Base-by-base conservation (phyloP, 2,888 invertebrate species). In the Catocala sponsa region DNA sequence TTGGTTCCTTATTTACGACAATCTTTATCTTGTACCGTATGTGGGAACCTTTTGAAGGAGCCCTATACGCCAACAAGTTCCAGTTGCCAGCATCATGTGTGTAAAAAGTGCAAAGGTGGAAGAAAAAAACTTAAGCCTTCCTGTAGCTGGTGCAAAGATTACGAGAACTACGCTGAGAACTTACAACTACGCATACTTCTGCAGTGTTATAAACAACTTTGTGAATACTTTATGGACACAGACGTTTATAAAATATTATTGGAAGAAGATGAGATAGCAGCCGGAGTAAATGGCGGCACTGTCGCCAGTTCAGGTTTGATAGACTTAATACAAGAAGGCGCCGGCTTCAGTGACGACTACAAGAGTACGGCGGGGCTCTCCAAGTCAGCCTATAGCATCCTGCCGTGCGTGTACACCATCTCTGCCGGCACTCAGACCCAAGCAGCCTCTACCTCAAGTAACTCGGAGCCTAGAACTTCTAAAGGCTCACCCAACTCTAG, bases 41-140 rank as follows among this genome's bases (percentile, higher is more conserved):
- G 99, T 90, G 97, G 97, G 67, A 96, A 97, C 85, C 95, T 98
- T 73, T 90, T 98, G 60, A 96, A 96, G 74, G 97, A 97, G 83
- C 98, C 98, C 6, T 96, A 96, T 83, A 96, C 97, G 42, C 98
- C 98, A 12, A 95, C 95, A 15, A 96, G 96, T 78, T 96, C 96
- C 4, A 96, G 96, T 70, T 98, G 98, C 91, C 97, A 97, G 87
- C 98, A 99, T 91, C 97, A 98, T 91, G 97, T 98, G 44, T 98
- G 98, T 89, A 96, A 96, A 77, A 95, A 95, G 56, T 98, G 98
- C 86, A 95, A 97, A 83, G 98, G 98, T 51, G 98, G 98, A 4
- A 96, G 97, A 75, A 98, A 98, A 91, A 97, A 97, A 85, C 94
- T 98, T 53, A 97, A 97, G 83, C 98, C 98, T 0, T 96, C 97